These are phyloP conservation scores for Erebia epiphron DNA, from an alignment of 2,888 invertebrate species.

Conservation along the genomic window DNA sequence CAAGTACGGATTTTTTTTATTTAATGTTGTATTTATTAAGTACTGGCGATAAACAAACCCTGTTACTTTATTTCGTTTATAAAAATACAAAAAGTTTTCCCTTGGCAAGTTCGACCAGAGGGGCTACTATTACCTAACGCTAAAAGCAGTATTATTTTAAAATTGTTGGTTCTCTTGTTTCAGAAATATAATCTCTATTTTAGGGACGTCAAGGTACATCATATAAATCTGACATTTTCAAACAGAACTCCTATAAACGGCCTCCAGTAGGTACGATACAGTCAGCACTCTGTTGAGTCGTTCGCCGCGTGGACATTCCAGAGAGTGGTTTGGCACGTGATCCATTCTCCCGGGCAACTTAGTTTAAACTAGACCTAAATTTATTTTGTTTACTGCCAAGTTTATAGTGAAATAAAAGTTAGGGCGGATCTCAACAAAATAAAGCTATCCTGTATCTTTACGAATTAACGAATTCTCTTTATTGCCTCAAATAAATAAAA, in stretches of 20 bases:
- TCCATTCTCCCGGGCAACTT: not conserved
- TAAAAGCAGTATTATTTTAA: too few relatives aligned
- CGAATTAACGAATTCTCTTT: not conserved
- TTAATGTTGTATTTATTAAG: too few relatives aligned
- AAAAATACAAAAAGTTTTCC: too few relatives aligned
- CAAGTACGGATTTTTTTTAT: too few relatives aligned
- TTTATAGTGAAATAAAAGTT: slow-evolving; percentile 4
- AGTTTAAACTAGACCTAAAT: not conserved
- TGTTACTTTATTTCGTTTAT: too few relatives aligned
- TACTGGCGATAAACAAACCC: too few relatives aligned
- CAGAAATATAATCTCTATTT: too few relatives aligned
- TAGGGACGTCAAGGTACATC: too few relatives aligned
- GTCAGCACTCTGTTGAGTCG: not conserved
- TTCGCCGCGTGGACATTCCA: not conserved
- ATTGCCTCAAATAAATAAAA: too few relatives aligned
- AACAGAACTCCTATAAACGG: too few relatives aligned
- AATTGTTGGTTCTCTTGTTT: too few relatives aligned
- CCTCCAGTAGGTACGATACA: not conserved
- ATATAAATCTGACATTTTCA: too few relatives aligned
- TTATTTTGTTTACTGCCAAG: slow-evolving; percentile 6
- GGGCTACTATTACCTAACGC: not conserved
- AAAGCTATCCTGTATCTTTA: not conserved
- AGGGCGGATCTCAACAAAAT: not conserved
- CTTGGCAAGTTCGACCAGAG: not conserved
- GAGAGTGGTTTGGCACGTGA: slow-evolving; percentile 11